phyloP scores from a whole-genome alignment of 2,113 vertebrate genomes.

The Leuciscus idus region DNA sequence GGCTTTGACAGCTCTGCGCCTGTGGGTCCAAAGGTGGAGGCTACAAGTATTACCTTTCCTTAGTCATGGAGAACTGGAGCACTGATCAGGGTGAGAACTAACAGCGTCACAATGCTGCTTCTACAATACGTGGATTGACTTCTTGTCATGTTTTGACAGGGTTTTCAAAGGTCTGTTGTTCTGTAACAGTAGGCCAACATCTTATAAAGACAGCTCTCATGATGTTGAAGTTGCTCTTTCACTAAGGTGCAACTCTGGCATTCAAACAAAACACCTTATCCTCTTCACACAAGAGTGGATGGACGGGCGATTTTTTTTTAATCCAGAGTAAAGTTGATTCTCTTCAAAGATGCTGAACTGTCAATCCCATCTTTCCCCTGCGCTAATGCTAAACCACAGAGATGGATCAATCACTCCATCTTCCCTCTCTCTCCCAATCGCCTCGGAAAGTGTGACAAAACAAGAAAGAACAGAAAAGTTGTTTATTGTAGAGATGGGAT shows the following conservation, averaged over 20 bases:
- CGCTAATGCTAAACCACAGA: constrained; percentile 4
- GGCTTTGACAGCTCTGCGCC: not conserved
- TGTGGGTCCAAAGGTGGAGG: constrained; percentile 7
- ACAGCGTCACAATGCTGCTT: not conserved
- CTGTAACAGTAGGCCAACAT: not conserved
- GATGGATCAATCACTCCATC: constrained; percentile 35
- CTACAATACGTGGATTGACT: not conserved
- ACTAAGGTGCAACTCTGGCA: not conserved
- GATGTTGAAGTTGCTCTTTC: not conserved
- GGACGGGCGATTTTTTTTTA: not conserved
- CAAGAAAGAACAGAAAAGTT: constrained; percentile 16
- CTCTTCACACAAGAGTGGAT: not conserved
- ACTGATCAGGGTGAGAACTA: constrained; percentile 14
- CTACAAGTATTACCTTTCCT: not conserved
- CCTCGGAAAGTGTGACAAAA: constrained; percentile 42
- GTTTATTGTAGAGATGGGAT: constrained; percentile 13
- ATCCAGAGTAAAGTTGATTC: constrained; percentile 1
- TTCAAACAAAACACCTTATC: not conserved
- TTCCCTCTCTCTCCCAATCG: not conserved
- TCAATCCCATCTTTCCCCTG: constrained; percentile 3
- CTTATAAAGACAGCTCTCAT: not conserved
- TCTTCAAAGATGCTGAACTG: constrained; percentile 9
- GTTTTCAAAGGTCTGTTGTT: constrained; percentile 29
- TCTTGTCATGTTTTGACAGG: constrained; percentile 37
- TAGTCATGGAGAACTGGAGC: not conserved